phyloP scores from a whole-genome alignment of 2,888 invertebrate species.

The Phlogophora meticulosa region DNA sequence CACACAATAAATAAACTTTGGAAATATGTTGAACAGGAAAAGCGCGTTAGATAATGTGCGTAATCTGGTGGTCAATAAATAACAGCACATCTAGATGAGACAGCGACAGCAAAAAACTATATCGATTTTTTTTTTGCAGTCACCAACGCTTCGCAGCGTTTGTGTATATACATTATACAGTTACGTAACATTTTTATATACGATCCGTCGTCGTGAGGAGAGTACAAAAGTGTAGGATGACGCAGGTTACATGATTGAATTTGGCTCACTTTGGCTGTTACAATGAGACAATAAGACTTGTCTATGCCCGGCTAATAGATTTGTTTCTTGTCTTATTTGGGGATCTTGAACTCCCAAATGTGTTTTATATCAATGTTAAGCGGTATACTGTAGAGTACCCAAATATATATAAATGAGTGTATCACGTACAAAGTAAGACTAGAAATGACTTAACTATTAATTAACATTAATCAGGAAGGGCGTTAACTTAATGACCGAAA shows the following conservation, averaged over 20 bases:
- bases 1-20: slow-evolving; percentile 55
- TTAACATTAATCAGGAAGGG: slow-evolving; percentile 64
- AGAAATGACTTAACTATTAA: slow-evolving; percentile 58
- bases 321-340: slow-evolving; percentile 27
- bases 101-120: slow-evolving; percentile 61
- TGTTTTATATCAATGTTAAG: slow-evolving; percentile 18
- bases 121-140: slow-evolving; percentile 64
- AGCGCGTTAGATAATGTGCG: slow-evolving; percentile 58
- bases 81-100: slow-evolving; percentile 60
- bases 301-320: slow-evolving; percentile 34
- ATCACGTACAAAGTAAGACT: slow-evolving; percentile 21
- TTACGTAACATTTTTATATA: slow-evolving; percentile 54
- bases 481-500: slow-evolving; percentile 53
- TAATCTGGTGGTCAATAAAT: slow-evolving; percentile 67
- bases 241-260: slow-evolving; percentile 55
- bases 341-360: slow-evolving; percentile 7
- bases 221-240: slow-evolving; percentile 44
- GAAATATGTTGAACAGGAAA: slow-evolving; percentile 62
- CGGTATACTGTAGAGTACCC: slow-evolving; percentile 2
- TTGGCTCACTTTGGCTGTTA: slow-evolving; percentile 38
- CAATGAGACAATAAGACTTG: slow-evolving; percentile 41
- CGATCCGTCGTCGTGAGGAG: slow-evolving; percentile 39
- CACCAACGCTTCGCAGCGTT: slow-evolving; percentile 48
- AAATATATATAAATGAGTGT: slow-evolving; percentile 19
- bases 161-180: no score